These are phyloP conservation scores for Argynnis bischoffii DNA, from an alignment of 2,888 invertebrate species.

Conservation along the genomic window DNA sequence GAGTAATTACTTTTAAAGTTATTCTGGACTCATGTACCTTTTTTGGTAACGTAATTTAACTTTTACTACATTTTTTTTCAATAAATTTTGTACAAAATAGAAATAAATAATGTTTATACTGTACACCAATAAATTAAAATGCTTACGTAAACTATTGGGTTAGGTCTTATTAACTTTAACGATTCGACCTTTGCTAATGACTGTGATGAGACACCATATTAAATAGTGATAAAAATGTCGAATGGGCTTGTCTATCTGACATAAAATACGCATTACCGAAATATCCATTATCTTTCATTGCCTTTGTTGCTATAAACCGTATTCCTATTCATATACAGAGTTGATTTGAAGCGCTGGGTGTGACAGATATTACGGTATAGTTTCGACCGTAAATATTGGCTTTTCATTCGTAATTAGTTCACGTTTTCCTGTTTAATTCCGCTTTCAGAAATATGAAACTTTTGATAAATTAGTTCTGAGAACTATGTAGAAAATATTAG, in stretches of 20 bases:
- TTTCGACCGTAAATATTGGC: conserved; percentile 28
- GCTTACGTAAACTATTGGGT: conserved; percentile 20
- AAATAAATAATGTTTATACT: neutral
- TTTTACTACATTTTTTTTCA: too few relatives aligned
- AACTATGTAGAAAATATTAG: conserved; percentile 13
- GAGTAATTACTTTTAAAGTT: too few relatives aligned
- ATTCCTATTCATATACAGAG: conserved; percentile 10
- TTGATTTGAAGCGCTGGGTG: conserved; percentile 24
- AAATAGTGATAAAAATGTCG: conserved; percentile 18
- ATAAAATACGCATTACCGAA: conserved; percentile 18
- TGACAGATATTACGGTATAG: conserved; percentile 28
- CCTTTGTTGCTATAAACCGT: conserved; percentile 10
- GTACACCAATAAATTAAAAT: conserved; percentile 6
- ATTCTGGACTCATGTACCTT: too few relatives aligned
- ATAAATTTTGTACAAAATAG: neutral
- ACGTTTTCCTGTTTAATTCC: conserved; percentile 33
- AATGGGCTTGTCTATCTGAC: conserved; percentile 13
- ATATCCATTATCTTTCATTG: conserved; percentile 16
- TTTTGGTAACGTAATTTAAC: too few relatives aligned
- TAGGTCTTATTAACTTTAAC: conserved; percentile 21
- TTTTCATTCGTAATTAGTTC: conserved; percentile 30
- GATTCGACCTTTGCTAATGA: conserved; percentile 18
- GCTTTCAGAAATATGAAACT: conserved; percentile 24
- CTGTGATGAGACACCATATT: conserved; percentile 12
- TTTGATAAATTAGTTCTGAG: conserved; percentile 26